A percentile compares a stretch with the other conserved stretches of the same genome.
Conservation (phyloP, 1,140 invertebrate species). For the Micrasema longulum region DNA sequence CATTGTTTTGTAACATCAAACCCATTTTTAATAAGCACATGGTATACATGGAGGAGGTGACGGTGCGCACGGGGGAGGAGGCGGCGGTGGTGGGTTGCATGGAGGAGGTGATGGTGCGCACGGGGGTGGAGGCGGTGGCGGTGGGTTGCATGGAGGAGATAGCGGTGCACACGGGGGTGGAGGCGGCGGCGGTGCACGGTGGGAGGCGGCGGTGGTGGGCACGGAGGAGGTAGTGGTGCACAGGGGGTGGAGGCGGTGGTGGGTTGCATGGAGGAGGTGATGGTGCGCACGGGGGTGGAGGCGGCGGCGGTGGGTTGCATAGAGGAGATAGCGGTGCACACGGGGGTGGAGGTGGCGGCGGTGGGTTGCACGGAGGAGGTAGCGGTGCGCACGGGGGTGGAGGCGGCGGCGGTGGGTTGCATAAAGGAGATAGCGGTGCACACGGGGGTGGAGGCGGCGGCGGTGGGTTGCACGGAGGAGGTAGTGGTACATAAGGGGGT, state of each 20-base stretch:
- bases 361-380: conserved; percentile 9
- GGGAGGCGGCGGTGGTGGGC: not conserved
- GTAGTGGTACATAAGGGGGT: not conserved
- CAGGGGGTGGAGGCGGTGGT: not conserved
- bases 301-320: conserved; percentile 2
- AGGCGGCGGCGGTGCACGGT: not conserved
- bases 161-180: not conserved
- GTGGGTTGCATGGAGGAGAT: not conserved
- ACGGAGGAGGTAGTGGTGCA: not conserved
- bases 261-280: conserved; percentile 3
- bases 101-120: not conserved
- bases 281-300: not conserved
- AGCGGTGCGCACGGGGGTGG: conserved; percentile 2
- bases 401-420: not conserved
- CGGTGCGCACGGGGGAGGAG: not conserved
- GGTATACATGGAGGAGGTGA: not conserved
- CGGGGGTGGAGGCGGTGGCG: not conserved
- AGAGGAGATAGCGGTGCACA: not conserved
- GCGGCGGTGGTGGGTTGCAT: not conserved
- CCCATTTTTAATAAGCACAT: no score
- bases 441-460: not conserved
- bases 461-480: conserved; percentile 3
- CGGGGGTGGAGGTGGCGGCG: not conserved
- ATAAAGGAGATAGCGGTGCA: not conserved
- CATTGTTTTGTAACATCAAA: no score